A percentile compares a stretch with the other conserved stretches of the same genome.
phyloP scores from a whole-genome alignment of 2,113 vertebrate species.

The Phrynosoma blainvillii region DNA sequence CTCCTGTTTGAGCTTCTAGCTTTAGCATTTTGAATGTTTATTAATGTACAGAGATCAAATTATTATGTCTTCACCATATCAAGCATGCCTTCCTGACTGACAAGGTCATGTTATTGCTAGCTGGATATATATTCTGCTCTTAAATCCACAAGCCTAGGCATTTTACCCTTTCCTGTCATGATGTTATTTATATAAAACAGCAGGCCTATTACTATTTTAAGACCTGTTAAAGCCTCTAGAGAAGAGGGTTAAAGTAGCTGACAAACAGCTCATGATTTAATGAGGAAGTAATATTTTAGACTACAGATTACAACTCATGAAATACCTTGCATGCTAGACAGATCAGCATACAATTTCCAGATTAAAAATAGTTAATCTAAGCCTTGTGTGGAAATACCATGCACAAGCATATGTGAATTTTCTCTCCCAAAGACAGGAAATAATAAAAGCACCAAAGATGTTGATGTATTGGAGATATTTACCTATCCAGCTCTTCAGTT shows the following conservation, averaged over 20 bases:
- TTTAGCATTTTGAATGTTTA: not conserved
- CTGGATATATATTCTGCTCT: not conserved
- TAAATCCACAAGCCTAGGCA: not conserved
- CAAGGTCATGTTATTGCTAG: not conserved
- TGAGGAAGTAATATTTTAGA: not conserved
- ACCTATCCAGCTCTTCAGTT: not conserved
- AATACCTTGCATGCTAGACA: not conserved
- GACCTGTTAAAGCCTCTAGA: not conserved
- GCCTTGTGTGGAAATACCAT: not conserved
- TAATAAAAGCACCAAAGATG: not conserved
- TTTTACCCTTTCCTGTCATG: not conserved
- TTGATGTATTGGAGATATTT: not conserved
- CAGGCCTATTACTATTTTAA: not conserved
- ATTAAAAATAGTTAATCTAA: not conserved
- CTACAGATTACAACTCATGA: not conserved
- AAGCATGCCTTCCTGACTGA: not conserved
- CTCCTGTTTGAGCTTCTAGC: not conserved
- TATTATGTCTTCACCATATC: not conserved
- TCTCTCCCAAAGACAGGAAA: not conserved
- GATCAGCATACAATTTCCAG: not conserved
- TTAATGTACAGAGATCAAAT: not conserved
- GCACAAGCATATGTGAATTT: not conserved
- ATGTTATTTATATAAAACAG: conserved; percentile 5
- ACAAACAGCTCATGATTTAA: not conserved
- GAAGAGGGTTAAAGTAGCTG: not conserved